Percentiles rank a stretch among this genome's conserved stretches.
Evolutionary conservation across 2,113 vertebrate genomes (phyloP).

Genomic region (Eclectus roratus): DNA sequence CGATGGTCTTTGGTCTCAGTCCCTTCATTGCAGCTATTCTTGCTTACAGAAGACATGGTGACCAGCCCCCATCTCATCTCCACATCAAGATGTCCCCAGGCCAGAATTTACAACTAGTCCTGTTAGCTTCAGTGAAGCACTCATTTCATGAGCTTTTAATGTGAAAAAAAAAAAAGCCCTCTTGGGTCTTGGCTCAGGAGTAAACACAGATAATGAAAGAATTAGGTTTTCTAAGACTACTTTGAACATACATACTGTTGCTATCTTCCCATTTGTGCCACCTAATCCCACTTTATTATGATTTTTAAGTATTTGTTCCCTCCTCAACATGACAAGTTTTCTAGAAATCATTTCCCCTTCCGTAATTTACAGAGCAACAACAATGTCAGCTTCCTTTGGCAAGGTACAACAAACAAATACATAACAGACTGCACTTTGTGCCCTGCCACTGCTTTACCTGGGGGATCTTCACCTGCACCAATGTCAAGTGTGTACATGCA

Average conservation of each 20-base stretch:
- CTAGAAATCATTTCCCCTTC: neutral
- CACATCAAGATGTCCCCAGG: neutral
- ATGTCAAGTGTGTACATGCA: fast-evolving
- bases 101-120: neutral
- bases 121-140: neutral
- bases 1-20: neutral
- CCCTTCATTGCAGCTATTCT: neutral
- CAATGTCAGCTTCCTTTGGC: neutral
- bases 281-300: neutral
- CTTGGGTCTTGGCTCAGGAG: neutral
- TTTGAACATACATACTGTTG: neutral
- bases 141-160: neutral
- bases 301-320: neutral
- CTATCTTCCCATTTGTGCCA: neutral
- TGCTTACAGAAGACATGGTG: neutral
- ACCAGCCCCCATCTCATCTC: neutral
- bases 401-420: neutral
- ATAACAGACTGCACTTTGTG: neutral
- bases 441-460: neutral
- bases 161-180: neutral
- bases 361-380: neutral
- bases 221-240: neutral
- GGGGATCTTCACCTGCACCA: neutral
- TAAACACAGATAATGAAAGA: neutral
- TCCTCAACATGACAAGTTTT: neutral